Evolutionary conservation across 1,140 invertebrate genomes (phyloP).

Genomic region (Sitophilus oryzae): DNA sequence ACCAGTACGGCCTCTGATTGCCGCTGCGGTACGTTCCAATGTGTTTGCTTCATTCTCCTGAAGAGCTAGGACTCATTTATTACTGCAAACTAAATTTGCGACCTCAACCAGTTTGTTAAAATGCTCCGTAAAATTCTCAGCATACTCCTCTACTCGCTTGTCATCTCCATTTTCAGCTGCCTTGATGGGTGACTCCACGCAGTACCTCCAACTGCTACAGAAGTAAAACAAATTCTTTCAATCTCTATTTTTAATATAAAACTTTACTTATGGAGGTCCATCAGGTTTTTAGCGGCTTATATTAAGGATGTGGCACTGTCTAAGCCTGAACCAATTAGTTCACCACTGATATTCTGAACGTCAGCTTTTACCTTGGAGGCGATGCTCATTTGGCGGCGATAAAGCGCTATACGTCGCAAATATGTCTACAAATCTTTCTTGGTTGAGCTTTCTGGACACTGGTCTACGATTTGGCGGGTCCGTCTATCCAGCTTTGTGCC

Average conservation of each 20-base stretch:
- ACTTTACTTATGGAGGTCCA: background rate
- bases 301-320: constrained; percentile 99
- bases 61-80: constrained; percentile 94
- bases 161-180: constrained; percentile 92
- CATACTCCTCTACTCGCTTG: constrained; percentile 85
- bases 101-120: constrained; percentile 97
- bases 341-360: constrained; percentile 97
- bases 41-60: too few species aligned
- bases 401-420: constrained; percentile 91
- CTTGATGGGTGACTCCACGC: constrained; percentile 72
- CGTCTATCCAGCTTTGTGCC: constrained; percentile 96
- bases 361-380: constrained; percentile 99
- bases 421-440: constrained; percentile 97
- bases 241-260: background rate
- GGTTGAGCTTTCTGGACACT: constrained; percentile 95
- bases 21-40: constrained; percentile 87
- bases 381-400: constrained; percentile 99
- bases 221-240: constrained; percentile 25
- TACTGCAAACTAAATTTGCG: constrained; percentile 94
- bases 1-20: constrained; percentile 86
- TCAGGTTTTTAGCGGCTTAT: constrained; percentile 98
- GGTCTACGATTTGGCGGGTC: constrained; percentile 92
- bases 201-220: constrained; percentile 51
- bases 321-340: constrained; percentile 93
- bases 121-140: constrained; percentile 87